Percentiles rank a stretch among this genome's conserved stretches.
Conservation (phyloP, 2,113 vertebrate genomes). For the Brienomyrus brachyistius region DNA sequence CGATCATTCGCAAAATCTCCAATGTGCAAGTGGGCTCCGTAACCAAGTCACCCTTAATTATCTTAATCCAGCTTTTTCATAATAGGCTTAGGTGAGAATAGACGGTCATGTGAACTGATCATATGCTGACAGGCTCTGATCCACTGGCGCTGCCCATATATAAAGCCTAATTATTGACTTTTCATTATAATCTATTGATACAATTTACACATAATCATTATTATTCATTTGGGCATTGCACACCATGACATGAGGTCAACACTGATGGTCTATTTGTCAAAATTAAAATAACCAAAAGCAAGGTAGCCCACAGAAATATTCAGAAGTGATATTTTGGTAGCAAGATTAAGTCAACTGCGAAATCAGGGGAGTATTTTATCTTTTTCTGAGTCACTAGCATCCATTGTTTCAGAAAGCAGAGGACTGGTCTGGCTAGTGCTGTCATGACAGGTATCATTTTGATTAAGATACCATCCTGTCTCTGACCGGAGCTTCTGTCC, state of each 20-base stretch:
- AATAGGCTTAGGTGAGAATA: not conserved
- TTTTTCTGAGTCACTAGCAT: not conserved
- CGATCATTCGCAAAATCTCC: not conserved
- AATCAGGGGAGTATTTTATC: not conserved
- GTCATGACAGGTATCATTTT: not conserved
- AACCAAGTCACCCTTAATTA: not conserved
- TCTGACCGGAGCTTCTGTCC: not conserved
- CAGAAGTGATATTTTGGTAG: not conserved
- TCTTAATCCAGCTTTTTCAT: not conserved
- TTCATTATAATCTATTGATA: not conserved
- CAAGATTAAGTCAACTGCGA: not conserved
- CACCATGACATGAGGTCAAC: not conserved
- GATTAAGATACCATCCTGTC: not conserved
- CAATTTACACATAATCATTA: not conserved
- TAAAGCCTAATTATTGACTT: not conserved
- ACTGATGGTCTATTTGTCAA: not conserved
- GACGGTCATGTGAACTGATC: not conserved
- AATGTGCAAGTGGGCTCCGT: not conserved
- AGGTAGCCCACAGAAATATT: not conserved
- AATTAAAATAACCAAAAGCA: not conserved
- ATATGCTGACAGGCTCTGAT: not conserved
- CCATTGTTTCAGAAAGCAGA: not conserved
- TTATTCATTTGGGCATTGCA: not conserved
- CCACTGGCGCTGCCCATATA: not conserved
- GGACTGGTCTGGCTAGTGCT: not conserved